Evolutionary conservation across 1,140 invertebrate species (phyloP), one percentile per base, ranked within the genome.

Genomic region (Laodelphax striatellus): DNA sequence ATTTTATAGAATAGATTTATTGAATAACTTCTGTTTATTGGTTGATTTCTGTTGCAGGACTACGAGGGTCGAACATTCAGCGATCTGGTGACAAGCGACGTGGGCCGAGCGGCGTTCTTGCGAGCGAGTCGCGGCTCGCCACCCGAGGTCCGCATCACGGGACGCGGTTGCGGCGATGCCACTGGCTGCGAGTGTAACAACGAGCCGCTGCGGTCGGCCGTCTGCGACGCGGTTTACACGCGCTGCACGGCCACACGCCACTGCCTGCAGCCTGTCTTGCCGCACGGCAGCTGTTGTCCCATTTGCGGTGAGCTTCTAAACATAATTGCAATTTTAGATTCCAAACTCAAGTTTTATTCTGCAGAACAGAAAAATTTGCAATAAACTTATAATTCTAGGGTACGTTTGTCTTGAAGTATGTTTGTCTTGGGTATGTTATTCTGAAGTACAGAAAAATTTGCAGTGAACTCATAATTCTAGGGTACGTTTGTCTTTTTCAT

Each of bases 221-320:
- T 58, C n/a, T 58, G 56, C 19, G 50, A 5, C 1, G 10, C 13
- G 5, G 55, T 41, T n/a, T 9, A 38, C 8, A 11, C 34, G 10
- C 4, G 5, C 10, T 38, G 34, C 10, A 63, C 53, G 19, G 34
- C 38, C 46, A 34, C 16, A 50, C 61, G 41, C 22, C 46, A 13
- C 21, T 65, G 57, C 11, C 46, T 55, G 50, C 54, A 24, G 21
- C 61, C 38, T 9, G 43, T 63, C 50, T 38, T 42, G 14, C 55
- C 62, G 10, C 31, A 55, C 13, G 57, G 59, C 13, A 41, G 34
- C 44, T 60, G 57, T 42, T 63, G 62, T 42, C 42, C 41, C 2
- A 63, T 43, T 9, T 60, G 57, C 28, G 62, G 57, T 61, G 50
- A 52, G 41, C 58, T 22, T 59, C 8, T n/a, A n/a, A n/a, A n/a